phyloP scores from a whole-genome alignment of 2,797 vertebrate species.

The Dicrostonyx torquatus region DNA sequence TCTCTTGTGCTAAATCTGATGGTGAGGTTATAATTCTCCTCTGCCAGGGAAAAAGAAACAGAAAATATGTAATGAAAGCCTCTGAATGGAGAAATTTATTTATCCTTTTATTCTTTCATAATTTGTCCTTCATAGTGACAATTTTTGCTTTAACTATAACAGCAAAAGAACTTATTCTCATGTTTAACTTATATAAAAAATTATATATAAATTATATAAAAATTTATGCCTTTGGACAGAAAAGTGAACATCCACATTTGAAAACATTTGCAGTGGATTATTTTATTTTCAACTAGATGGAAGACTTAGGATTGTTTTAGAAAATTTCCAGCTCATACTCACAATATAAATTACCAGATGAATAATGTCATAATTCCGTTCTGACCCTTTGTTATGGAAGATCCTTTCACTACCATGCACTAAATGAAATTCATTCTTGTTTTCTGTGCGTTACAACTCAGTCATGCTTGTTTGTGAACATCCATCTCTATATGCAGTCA shows the following conservation, averaged over 20 bases:
- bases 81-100: slow-evolving; percentile 41
- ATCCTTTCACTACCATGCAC: slow-evolving; percentile 10
- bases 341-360: slow-evolving; percentile 18
- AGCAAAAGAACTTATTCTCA: neutral
- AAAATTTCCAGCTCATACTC: neutral
- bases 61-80: slow-evolving; percentile 55
- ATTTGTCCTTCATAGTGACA: slow-evolving; percentile 25
- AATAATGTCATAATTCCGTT: neutral
- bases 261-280: neutral
- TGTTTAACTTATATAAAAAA: slow-evolving; percentile 7
- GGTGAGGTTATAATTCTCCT: slow-evolving; percentile 77
- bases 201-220: no score
- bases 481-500: neutral
- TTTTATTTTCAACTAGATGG: neutral
- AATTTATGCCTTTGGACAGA: neutral
- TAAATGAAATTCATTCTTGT: neutral
- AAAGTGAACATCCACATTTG: neutral
- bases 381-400: neutral
- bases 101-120: slow-evolving; percentile 41
- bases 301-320: neutral
- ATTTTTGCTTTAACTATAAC: slow-evolving; percentile 32
- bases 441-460: neutral
- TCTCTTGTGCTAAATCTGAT: slow-evolving; percentile 69
- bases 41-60: slow-evolving; percentile 62
- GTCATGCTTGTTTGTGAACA: neutral